phyloP scores from a whole-genome alignment of 2,113 vertebrate species.

The Mohoua ochrocephala region DNA sequence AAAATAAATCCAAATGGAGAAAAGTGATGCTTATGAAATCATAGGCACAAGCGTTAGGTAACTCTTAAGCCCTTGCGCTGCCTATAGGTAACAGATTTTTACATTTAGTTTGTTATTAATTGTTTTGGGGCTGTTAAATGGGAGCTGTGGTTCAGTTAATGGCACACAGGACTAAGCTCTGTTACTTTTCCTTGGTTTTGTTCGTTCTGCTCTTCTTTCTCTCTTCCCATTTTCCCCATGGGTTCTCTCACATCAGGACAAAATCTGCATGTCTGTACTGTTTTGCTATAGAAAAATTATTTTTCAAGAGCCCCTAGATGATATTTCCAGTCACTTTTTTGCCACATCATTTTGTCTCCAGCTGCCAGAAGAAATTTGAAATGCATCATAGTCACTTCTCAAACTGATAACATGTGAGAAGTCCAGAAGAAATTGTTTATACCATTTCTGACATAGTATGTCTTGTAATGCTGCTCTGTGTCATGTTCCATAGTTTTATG shows the following conservation, averaged over 20 bases:
- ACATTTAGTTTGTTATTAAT: neutral
- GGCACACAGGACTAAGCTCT: neutral
- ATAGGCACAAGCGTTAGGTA: neutral
- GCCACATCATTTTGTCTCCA: slow-evolving; percentile 36
- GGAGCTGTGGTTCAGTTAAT: neutral
- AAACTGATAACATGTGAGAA: slow-evolving; percentile 54
- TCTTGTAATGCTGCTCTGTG: slow-evolving; percentile 58
- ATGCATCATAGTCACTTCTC: slow-evolving; percentile 37
- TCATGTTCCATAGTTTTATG: slow-evolving; percentile 56
- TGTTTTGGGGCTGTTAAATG: neutral
- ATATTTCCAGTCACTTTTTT: slow-evolving; percentile 33
- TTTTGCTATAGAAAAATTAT: neutral
- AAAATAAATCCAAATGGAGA: neutral
- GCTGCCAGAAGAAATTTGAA: slow-evolving; percentile 55
- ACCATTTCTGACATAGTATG: slow-evolving; percentile 46
- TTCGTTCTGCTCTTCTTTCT: neutral
- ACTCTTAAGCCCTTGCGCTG: neutral
- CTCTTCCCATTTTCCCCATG: neutral
- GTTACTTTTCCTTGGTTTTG: neutral
- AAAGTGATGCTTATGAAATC: neutral
- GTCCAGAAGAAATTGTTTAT: slow-evolving; percentile 54
- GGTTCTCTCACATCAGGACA: neutral
- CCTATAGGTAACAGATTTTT: neutral
- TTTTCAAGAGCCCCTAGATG: slow-evolving; percentile 1
- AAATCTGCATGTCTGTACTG: neutral